Evolutionary conservation across 23 tunicate species (phyloP), one percentile per base, ranked within the genome.

Genomic region (Diplosoma virens): DNA sequence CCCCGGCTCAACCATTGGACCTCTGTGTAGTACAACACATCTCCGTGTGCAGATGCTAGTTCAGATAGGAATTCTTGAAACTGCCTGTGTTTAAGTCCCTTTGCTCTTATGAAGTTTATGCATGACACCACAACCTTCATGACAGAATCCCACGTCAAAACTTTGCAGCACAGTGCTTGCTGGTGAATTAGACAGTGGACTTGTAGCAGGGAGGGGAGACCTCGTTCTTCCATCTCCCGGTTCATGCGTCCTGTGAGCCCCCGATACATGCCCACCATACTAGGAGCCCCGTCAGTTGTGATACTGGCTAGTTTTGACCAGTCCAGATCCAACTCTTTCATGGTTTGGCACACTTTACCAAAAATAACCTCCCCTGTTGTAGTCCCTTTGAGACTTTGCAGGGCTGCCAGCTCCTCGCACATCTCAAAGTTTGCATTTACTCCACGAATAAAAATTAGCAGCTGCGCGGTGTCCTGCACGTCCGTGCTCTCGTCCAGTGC

Each of bases 171-270:
- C n/a, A n/a, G n/a, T n/a, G n/a, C n/a, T n/a, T n/a, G n/a, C n/a
- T n/a, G n/a, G n/a, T n/a, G n/a, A n/a, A n/a, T n/a, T n/a, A n/a
- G n/a, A n/a, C n/a, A n/a, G n/a, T n/a, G n/a, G n/a, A n/a, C n/a
- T 41, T 41, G 14, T 41, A 14, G 14, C 50, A 41, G 50, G 50
- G 14, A 7, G 11, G 50, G 50, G 50, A 7, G 50, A 41, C 50
- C 50, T 41, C 50, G 50, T 41, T 41, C 50, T 41, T 41, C 50
- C 50, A 41, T 41, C 50, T 41, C 50, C 50, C 50, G 50, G 50
- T 41, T 41, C 50, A 41, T 41, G 50, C 50, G 50, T 41, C 11
- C 14, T 41, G 14, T 41, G 50, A 41, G 50, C 14, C n/a, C n/a
- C n/a, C n/a, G n/a, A n/a, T n/a, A n/a, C n/a, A n/a, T n/a, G n/a